A percentile compares a stretch with the other conserved stretches of the same genome.
These are phyloP conservation scores for Glyptemys insculpta DNA, from an alignment of 2,797 vertebrate genomes.

Conservation along the genomic window DNA sequence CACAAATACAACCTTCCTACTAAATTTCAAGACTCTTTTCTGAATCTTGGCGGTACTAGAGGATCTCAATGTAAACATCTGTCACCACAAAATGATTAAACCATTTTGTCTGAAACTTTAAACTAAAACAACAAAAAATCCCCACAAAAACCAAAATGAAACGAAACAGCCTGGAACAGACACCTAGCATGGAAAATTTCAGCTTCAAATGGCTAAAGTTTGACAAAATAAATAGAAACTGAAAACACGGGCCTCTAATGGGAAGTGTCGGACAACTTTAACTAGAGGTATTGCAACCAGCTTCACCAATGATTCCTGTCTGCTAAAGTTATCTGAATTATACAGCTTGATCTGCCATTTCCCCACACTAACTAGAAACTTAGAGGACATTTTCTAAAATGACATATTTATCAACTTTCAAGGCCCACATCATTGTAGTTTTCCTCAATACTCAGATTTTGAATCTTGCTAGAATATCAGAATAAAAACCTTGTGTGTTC, in stretches of 20 bases:
- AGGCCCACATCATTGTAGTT: neutral
- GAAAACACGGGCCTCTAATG: neutral
- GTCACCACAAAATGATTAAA: too few relatives aligned
- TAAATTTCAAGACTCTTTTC: neutral
- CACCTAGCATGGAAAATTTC: neutral
- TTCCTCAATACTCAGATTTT: neutral
- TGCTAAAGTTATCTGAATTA: conserved; percentile 32
- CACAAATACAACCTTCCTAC: neutral
- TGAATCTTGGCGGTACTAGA: neutral
- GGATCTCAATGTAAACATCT: neutral
- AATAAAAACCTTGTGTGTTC: neutral
- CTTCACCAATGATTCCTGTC: conserved; percentile 45
- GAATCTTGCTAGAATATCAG: neutral
- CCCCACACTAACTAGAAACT: conserved; percentile 18
- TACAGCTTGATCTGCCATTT: conserved; percentile 45
- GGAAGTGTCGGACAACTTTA: neutral
- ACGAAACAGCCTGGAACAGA: neutral
- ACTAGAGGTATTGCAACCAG: neutral
- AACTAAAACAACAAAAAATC: neutral
- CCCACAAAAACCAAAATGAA: neutral
- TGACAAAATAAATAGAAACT: neutral
- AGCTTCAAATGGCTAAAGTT: neutral
- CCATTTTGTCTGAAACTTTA: too few relatives aligned
- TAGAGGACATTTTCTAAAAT: conserved; percentile 9
- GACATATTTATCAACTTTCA: neutral